Evolutionary conservation across 2,113 vertebrate species (phyloP).

Genomic region (Canis aureus): DNA sequence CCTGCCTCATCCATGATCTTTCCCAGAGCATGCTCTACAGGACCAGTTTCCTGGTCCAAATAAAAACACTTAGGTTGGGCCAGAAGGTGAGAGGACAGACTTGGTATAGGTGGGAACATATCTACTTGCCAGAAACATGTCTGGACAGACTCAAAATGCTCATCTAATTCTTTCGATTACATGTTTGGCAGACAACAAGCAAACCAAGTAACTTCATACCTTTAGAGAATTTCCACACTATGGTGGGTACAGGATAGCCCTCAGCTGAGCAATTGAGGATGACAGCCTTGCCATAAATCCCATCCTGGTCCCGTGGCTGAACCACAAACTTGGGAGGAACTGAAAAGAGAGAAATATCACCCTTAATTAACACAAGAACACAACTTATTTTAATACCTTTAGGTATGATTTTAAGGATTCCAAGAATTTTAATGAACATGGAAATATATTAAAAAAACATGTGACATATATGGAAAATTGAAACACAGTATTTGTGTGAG

Average conservation of each 20-base stretch:
- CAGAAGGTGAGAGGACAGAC: neutral
- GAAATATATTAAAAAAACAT: neutral
- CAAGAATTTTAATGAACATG: neutral
- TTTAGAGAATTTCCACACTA: slow-evolving; percentile 99
- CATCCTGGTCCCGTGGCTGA: slow-evolving; percentile 97
- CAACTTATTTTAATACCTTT: neutral
- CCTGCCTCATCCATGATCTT: neutral
- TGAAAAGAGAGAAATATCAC: slow-evolving; percentile 78
- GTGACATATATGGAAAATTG: neutral
- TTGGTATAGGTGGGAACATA: accelerated
- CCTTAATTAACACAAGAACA: neutral
- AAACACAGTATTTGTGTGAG: neutral
- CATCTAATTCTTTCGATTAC: neutral
- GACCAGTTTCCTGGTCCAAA: neutral
- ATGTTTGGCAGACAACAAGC: neutral
- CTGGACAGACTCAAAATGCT: neutral
- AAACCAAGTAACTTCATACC: slow-evolving; percentile 87
- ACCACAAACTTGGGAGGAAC: slow-evolving; percentile 99
- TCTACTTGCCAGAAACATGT: neutral
- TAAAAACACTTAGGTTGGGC: neutral
- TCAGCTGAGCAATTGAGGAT: slow-evolving; percentile 98
- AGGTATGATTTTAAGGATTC: neutral
- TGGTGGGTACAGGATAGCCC: slow-evolving; percentile 97
- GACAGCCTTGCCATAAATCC: slow-evolving; percentile 98
- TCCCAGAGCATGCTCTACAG: neutral